These are phyloP conservation scores for Peromyscus maniculatus DNA, from an alignment of 2,113 vertebrate genomes.

Conservation along the genomic window DNA sequence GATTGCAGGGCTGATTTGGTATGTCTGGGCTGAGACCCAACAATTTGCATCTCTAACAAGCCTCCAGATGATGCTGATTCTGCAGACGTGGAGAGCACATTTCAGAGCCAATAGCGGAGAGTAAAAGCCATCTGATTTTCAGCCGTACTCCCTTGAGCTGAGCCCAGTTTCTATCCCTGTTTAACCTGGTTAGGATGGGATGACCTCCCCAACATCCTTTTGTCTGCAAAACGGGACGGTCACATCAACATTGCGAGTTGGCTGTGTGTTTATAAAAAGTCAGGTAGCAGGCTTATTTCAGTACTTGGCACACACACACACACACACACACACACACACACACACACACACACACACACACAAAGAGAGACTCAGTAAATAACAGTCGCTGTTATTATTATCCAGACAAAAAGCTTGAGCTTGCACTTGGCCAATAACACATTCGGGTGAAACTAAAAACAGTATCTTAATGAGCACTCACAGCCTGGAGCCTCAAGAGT, in stretches of 20 bases:
- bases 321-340: no score
- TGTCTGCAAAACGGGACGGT: slow-evolving; percentile 24
- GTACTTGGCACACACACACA: neutral
- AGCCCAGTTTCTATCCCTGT: neutral
- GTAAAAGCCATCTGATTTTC: neutral
- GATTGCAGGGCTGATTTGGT: neutral
- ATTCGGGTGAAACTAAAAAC: slow-evolving; percentile 3
- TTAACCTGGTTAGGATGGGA: neutral
- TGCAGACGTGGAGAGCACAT: neutral
- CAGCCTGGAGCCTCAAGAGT: neutral
- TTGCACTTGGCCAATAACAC: neutral
- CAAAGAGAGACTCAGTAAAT: neutral
- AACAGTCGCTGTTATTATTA: neutral
- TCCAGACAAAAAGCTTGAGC: neutral
- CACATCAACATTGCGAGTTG: neutral
- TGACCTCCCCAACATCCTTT: neutral
- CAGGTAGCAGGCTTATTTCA: neutral
- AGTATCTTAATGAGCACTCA: neutral
- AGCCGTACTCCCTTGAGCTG: neutral
- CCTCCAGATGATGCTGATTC: slow-evolving; percentile 4
- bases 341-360: no score
- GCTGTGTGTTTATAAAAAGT: slow-evolving; percentile 1
- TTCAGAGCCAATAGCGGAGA: neutral
- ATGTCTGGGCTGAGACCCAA: slow-evolving; percentile 17
- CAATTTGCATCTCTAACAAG: slow-evolving; percentile 37